Conservation (phyloP, 2,888 invertebrate genomes). For the Hydrotaea cyrtoneurina region DNA sequence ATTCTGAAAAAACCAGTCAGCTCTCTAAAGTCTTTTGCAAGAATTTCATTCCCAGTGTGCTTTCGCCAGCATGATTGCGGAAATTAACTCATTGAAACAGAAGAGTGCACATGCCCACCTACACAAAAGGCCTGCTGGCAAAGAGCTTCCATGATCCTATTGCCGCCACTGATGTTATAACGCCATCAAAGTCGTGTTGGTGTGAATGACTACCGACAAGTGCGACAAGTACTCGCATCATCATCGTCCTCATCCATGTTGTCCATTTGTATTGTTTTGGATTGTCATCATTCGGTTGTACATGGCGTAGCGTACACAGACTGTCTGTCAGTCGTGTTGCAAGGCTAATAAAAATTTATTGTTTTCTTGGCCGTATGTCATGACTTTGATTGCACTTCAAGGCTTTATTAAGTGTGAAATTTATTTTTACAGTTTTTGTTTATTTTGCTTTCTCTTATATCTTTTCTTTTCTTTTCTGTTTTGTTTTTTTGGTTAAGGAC, state of each 20-base stretch:
- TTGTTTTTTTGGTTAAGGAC: conserved; percentile 39
- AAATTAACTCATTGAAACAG: too few relatives aligned
- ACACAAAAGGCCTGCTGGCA: too few relatives aligned
- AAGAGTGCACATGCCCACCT: too few relatives aligned
- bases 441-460: conserved; percentile 14
- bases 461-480: too few relatives aligned
- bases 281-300: neutral
- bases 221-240: neutral
- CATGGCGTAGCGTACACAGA: neutral
- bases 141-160: too few relatives aligned
- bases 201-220: too few relatives aligned
- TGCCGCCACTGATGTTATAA: too few relatives aligned
- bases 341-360: conserved; percentile 63
- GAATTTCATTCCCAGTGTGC: too few relatives aligned
- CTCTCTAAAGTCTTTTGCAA: too few relatives aligned
- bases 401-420: conserved; percentile 68
- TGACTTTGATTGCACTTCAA: conserved; percentile 68
- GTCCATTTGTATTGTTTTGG: neutral
- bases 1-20: too few relatives aligned
- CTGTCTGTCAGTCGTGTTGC: neutral
- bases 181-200: too few relatives aligned
- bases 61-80: too few relatives aligned
- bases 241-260: neutral
- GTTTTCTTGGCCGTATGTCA: conserved; percentile 62
- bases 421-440: conserved; percentile 54